Percentiles rank a stretch among this genome's conserved stretches.
These are phyloP conservation scores for Philotrypesis tridentata DNA, from an alignment of 1,140 invertebrate species.

Conservation along the genomic window DNA sequence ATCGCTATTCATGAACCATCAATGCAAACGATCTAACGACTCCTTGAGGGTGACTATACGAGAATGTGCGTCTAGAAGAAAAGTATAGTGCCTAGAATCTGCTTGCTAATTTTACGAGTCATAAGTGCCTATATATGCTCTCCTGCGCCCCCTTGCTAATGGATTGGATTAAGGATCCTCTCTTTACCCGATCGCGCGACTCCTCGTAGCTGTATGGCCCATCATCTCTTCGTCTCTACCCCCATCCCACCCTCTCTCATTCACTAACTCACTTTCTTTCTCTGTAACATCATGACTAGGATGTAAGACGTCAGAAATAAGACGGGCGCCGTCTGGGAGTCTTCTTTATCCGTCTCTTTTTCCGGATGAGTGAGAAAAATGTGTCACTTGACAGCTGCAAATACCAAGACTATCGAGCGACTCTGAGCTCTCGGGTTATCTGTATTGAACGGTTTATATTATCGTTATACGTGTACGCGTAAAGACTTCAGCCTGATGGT, in stretches of 20 bases:
- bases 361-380: neutral
- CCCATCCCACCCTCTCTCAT: too few relatives aligned
- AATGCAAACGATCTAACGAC: neutral
- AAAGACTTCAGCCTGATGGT: neutral
- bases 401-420: neutral
- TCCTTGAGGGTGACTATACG: neutral
- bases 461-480: too few relatives aligned
- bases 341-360: neutral
- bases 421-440: neutral
- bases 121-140: neutral
- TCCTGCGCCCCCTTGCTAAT: neutral
- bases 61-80: neutral
- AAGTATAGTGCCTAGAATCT: neutral
- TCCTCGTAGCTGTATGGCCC: neutral
- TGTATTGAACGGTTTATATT: neutral
- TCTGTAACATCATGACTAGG: too few relatives aligned
- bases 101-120: neutral
- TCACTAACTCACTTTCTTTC: too few relatives aligned
- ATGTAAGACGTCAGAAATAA: neutral
- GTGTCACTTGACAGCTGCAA: neutral
- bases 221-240: neutral
- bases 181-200: neutral
- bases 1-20: neutral
- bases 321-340: conserved; percentile 1
- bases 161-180: neutral